Base-by-base conservation (phyloP, 2,113 vertebrate genomes). In the Rhynchopsitta pachyrhyncha region DNA sequence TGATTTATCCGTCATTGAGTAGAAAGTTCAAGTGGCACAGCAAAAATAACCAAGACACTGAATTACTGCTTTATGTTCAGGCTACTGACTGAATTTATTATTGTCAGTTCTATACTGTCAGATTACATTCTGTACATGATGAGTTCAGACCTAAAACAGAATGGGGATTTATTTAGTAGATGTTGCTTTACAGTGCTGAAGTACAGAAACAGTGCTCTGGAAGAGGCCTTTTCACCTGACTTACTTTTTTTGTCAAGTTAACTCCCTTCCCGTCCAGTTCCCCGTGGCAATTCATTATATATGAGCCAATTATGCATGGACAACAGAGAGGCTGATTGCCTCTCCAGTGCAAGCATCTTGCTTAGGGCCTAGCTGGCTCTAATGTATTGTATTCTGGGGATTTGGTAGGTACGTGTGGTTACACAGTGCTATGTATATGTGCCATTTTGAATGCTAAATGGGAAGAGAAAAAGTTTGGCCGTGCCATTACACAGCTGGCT, bases 31-130 rank as follows among this genome's bases (percentile, higher is more conserved):
- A 93, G 60, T 42, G 50, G 64, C 35, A 13, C 18, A 52, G 59
- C 67, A 90, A 69, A 94, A 93, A 78, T 78, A 88, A 75, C 39
- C 18, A 44, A 73, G 78, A 52, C 63, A 31, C 50, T 2, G 0
- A 93, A 68, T 90, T 94, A 86, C 14, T 31, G 73, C 86, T 86
- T 92, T 66, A 55, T 75, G 15, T 71, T 88, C 66, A 60, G 37
- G 18, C 55, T 59, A 28, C 50, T 64, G 59, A 41, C n/a, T 82
- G 85, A 86, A 78, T 91, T 92, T 77, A 35, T 79, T 93, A 17
- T 47, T 78, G 73, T 81, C 39, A 1, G 1, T 92, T 93, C 63
- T 47, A 42, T 64, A 20, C 81, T 63, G 47, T 52, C 73, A 22
- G 63, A 53, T 71, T 25, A 19, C 71, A 42, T 88, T 53, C 22